Conservation (phyloP, 2,113 vertebrate genomes). For the Sigmodon hispidus region DNA sequence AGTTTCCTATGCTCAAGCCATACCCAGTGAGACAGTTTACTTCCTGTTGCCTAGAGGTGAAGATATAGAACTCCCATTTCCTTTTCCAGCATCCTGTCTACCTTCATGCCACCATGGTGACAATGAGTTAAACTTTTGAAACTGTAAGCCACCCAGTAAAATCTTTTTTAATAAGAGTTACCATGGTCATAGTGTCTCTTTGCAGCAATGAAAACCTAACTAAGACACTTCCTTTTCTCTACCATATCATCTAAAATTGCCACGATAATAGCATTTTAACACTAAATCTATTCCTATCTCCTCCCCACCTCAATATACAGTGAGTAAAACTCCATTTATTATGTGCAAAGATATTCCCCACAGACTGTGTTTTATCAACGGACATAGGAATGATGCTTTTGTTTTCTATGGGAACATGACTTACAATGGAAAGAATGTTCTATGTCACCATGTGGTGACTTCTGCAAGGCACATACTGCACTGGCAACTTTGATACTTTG, state of each 20-base stretch:
- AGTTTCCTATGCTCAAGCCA: not conserved
- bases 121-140: not conserved
- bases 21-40: not conserved
- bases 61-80: not conserved
- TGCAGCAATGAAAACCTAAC: not conserved
- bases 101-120: not conserved
- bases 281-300: conserved; percentile 24
- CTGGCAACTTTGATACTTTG: not conserved
- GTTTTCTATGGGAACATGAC: not conserved
- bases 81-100: not conserved
- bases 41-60: not conserved
- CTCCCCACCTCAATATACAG: not conserved
- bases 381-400: not conserved
- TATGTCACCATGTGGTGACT: not conserved
- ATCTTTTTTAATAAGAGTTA: not conserved
- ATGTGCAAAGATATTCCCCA: not conserved
- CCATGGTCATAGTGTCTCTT: not conserved
- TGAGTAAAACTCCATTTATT: not conserved
- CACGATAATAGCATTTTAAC: conserved; percentile 6
- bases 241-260: not conserved
- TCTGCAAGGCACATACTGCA: not conserved
- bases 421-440: not conserved
- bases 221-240: not conserved
- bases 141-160: not conserved
- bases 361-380: not conserved